A percentile compares a stretch with the other conserved stretches of the same genome.
Conservation (phyloP, 2,888 invertebrate genomes). For the Glyphotaelius pellucidus region DNA sequence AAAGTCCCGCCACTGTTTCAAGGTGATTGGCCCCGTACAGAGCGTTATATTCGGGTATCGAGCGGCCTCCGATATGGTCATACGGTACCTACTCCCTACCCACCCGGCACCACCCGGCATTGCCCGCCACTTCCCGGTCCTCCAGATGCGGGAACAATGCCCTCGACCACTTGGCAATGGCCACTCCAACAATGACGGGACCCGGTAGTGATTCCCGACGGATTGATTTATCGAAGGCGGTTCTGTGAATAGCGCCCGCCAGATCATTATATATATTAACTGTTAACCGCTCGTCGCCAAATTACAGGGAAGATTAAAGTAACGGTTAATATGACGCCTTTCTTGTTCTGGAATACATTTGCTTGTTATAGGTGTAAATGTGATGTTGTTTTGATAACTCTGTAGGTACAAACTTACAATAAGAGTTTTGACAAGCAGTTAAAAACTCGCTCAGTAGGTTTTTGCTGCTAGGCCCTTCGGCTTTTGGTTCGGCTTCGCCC, state of each 20-base stretch:
- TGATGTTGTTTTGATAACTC: neutral
- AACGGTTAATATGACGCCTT: neutral
- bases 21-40: neutral
- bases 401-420: no score
- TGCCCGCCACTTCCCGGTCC: neutral
- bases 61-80: conserved; percentile 10
- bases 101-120: neutral
- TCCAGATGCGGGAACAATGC: conserved; percentile 49
- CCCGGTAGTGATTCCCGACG: conserved; percentile 55
- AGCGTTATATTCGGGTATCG: neutral
- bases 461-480: no score
- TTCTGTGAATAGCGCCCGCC: neutral
- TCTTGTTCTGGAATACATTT: neutral
- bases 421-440: no score
- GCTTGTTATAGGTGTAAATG: neutral
- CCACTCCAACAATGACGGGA: conserved; percentile 23
- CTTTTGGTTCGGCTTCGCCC: no score
- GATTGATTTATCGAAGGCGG: conserved; percentile 59
- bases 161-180: conserved; percentile 8
- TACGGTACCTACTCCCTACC: neutral
- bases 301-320: conserved; percentile 16
- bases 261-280: conserved; percentile 3
- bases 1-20: neutral
- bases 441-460: no score
- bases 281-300: neutral